These are phyloP conservation scores for Simalia tracyae DNA, from an alignment of 2,797 vertebrate species.

Conservation along the genomic window DNA sequence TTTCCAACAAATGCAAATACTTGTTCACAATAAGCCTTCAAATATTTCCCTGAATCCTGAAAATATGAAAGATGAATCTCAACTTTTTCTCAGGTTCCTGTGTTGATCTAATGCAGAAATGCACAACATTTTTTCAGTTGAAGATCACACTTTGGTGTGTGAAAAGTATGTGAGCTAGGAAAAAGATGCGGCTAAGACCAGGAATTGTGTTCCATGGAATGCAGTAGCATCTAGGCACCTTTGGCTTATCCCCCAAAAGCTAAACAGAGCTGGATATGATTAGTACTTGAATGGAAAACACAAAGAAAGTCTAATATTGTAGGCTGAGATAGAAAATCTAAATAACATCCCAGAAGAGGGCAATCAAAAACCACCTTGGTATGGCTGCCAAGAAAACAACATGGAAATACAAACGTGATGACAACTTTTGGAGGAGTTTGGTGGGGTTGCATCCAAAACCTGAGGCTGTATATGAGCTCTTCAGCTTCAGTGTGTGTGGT, in stretches of 20 bases:
- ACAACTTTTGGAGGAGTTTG: neutral
- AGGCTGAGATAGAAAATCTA: neutral
- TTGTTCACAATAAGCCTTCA: slow-evolving; percentile 5
- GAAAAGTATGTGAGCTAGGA: neutral
- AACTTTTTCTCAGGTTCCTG: neutral
- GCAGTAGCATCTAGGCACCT: neutral
- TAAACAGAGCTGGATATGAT: neutral
- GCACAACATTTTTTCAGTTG: neutral
- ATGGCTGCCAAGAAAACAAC: neutral
- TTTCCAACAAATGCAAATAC: slow-evolving; percentile 11
- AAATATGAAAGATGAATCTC: neutral
- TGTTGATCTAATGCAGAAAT: neutral
- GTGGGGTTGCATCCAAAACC: neutral
- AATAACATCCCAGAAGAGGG: neutral
- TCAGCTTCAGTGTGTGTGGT: neutral
- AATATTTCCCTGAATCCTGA: neutral
- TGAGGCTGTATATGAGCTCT: neutral
- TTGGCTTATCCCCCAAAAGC: neutral
- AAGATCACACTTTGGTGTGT: neutral
- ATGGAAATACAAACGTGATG: neutral
- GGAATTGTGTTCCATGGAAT: neutral
- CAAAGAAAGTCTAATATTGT: neutral
- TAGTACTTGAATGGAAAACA: neutral
- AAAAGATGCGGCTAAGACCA: neutral
- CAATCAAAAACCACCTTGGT: neutral